phyloP scores from a whole-genome alignment of 2,113 vertebrate species.

The Psettodes erumei region DNA sequence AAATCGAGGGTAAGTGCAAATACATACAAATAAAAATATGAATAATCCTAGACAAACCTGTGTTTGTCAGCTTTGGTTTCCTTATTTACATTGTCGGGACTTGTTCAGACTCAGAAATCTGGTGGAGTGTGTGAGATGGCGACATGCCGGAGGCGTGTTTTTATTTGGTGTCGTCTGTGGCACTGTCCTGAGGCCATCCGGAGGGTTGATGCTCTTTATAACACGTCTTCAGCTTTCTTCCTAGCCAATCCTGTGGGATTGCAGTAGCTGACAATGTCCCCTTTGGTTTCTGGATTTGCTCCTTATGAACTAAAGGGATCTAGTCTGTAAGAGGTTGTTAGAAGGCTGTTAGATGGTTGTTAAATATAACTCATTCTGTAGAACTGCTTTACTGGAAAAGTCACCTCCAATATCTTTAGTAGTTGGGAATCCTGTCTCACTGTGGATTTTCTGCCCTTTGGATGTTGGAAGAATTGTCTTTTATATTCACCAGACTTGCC shows the following conservation, averaged over 20 bases:
- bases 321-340: constrained; percentile 69
- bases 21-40: constrained; percentile 76
- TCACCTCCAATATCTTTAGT: constrained; percentile 62
- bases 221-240: constrained; percentile 72
- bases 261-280: constrained; percentile 68
- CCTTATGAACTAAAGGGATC: constrained; percentile 60
- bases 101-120: constrained; percentile 70
- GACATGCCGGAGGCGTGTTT: constrained; percentile 67
- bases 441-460: constrained; percentile 68
- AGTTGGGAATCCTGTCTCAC: constrained; percentile 57
- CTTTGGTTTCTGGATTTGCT: constrained; percentile 75
- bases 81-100: constrained; percentile 76
- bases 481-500: constrained; percentile 40
- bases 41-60: constrained; percentile 81
- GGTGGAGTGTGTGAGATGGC: constrained; percentile 73
- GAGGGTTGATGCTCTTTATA: constrained; percentile 68
- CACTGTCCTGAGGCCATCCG: constrained; percentile 71
- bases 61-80: constrained; percentile 85
- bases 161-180: constrained; percentile 70
- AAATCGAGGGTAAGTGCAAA: constrained; percentile 99
- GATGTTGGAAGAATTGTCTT: constrained; percentile 61
- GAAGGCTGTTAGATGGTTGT: constrained; percentile 68
- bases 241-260: constrained; percentile 72
- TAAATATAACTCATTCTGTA: constrained; percentile 54
- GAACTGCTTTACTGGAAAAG: constrained; percentile 58